phyloP scores from a whole-genome alignment of 2,888 invertebrate species.

The Acholoe squamosa region DNA sequence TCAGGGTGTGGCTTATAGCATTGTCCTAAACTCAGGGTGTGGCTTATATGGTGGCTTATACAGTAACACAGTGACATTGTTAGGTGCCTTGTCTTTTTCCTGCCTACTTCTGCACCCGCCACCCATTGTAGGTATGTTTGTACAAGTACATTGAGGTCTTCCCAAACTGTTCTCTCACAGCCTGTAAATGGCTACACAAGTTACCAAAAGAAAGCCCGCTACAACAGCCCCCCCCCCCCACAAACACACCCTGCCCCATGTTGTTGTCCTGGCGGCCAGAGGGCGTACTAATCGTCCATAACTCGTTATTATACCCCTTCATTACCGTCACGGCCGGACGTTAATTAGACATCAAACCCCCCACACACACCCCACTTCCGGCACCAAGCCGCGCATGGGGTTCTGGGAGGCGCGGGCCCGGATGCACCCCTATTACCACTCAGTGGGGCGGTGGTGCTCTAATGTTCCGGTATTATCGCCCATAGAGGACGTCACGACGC shows the following conservation, averaged over 20 bases:
- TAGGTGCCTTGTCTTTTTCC: not conserved
- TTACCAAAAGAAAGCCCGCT: no score
- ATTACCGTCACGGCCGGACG: not conserved
- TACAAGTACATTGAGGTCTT: not conserved
- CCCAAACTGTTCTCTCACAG: not conserved
- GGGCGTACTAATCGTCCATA: not conserved
- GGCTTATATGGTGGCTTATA: no score
- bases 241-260: not conserved
- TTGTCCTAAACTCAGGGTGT: no score
- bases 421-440: constrained; percentile 17
- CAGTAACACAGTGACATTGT: not conserved
- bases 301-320: not conserved
- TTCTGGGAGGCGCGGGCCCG: not conserved
- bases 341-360: constrained; percentile 12
- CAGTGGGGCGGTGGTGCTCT: not conserved
- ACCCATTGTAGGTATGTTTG: not conserved
- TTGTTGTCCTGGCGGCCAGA: not conserved
- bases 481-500: not conserved
- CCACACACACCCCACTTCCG: not conserved
- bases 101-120: not conserved
- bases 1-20: no score
- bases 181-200: not conserved
- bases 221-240: not conserved
- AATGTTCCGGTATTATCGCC: not conserved
- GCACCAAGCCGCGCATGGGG: not conserved